These are phyloP conservation scores for Patella caerulea DNA, from an alignment of 2,888 invertebrate genomes.

Conservation along the genomic window DNA sequence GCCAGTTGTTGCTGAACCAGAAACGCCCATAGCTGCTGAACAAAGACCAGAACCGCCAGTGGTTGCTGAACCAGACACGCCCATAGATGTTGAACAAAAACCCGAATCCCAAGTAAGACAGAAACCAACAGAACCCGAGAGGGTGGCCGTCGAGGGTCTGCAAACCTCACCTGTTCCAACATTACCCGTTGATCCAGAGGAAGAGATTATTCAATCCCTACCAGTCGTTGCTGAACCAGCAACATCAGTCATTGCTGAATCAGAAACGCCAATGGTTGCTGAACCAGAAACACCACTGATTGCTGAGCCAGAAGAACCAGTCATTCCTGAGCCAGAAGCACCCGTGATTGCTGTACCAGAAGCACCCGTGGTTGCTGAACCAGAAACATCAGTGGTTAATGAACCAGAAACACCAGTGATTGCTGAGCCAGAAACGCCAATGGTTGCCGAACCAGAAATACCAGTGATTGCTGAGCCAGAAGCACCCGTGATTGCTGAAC, in stretches of 20 bases:
- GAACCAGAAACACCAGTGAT: slow-evolving; percentile 5
- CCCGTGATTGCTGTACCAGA: background rate
- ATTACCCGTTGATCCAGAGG: background rate
- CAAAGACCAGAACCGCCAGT: background rate
- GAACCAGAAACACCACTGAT: slow-evolving; percentile 5
- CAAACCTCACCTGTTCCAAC: too few relatives aligned
- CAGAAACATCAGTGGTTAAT: background rate
- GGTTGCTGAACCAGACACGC: background rate
- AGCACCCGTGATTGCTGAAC: background rate
- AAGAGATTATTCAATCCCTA: slow-evolving; percentile 8
- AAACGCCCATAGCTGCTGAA: background rate
- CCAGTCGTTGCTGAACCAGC: background rate
- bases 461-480: background rate
- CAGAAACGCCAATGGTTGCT: slow-evolving; percentile 6
- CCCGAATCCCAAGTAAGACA: background rate
- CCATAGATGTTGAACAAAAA: background rate
- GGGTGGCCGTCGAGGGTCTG: background rate
- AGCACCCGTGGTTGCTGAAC: slow-evolving; percentile 5
- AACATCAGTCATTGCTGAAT: background rate
- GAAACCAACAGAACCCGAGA: background rate
- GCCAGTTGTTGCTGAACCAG: background rate
- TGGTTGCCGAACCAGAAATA: background rate
- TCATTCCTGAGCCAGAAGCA: background rate
- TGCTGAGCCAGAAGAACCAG: background rate
- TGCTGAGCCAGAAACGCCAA: background rate